Evolutionary conservation across 2,113 vertebrate species (phyloP).

Genomic region (Paratilapia polleni): DNA sequence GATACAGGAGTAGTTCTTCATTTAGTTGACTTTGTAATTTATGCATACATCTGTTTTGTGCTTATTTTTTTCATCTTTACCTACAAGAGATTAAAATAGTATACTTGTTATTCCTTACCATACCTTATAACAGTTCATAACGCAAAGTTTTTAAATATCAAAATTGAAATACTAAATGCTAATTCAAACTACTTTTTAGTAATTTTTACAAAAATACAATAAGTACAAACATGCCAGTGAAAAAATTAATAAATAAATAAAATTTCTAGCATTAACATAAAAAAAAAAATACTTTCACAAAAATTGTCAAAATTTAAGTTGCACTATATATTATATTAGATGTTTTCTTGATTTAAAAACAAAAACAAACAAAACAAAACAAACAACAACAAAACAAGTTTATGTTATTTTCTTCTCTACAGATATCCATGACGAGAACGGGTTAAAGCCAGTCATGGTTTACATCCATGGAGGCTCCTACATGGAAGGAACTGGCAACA

Average conservation of each 20-base stretch:
- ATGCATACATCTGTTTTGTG: background rate
- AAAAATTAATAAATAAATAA: too few species aligned
- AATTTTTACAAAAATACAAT: too few species aligned
- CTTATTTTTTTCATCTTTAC: background rate
- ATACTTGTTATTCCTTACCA: background rate
- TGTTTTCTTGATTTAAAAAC: background rate
- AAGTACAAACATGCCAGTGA: too few species aligned
- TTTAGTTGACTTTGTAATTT: background rate
- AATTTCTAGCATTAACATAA: background rate
- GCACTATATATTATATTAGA: too few species aligned
- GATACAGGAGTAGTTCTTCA: background rate
- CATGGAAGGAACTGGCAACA: conserved; percentile 96
- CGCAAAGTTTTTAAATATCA: too few species aligned
- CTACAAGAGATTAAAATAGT: background rate
- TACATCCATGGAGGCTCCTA: conserved; percentile 97
- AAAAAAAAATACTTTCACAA: too few species aligned
- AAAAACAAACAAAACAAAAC: rapidly evolving
- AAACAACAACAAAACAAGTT: too few species aligned
- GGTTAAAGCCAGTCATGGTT: conserved; percentile 93
- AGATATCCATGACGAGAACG: conserved; percentile 96
- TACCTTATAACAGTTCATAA: rapidly evolving
- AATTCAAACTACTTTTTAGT: background rate
- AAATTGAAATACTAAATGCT: background rate
- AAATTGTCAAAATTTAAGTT: too few species aligned
- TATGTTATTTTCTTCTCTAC: background rate